Percentiles rank a stretch among this genome's conserved stretches.
phyloP scores from a whole-genome alignment of 2,888 invertebrate species.

The Chymomyza caudatula region DNA sequence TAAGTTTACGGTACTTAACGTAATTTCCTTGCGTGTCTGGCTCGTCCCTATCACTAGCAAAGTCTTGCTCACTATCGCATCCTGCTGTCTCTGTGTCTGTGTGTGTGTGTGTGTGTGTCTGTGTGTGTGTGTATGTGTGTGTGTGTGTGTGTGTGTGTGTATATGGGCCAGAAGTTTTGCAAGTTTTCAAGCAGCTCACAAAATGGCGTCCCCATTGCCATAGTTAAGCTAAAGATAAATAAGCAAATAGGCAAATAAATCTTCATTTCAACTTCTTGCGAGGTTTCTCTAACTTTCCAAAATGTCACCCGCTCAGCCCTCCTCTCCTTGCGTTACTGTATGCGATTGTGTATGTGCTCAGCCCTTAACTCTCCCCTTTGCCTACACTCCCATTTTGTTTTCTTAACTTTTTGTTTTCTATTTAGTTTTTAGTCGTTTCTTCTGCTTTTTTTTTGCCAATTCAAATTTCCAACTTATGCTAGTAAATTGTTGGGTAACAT shows the following conservation, averaged over 20 bases:
- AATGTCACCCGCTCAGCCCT: slow-evolving; percentile 6
- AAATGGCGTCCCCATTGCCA: slow-evolving; percentile 23
- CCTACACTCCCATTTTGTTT: background rate
- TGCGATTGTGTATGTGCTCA: slow-evolving; percentile 1
- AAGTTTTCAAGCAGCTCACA: slow-evolving; percentile 44
- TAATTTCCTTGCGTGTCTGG: slow-evolving; percentile 33
- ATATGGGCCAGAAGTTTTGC: slow-evolving; percentile 18
- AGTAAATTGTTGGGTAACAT: slow-evolving; percentile 73
- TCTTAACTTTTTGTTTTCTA: slow-evolving; percentile 17
- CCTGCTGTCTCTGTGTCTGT: slow-evolving; percentile 18
- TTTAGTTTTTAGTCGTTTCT: background rate
- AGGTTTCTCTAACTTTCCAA: slow-evolving; percentile 52
- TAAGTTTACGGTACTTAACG: slow-evolving; percentile 54
- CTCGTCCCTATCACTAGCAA: slow-evolving; percentile 14
- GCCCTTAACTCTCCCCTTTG: background rate
- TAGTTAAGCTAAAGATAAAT: slow-evolving; percentile 64
- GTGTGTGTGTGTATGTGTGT: slow-evolving; percentile 3
- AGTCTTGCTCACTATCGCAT: slow-evolving; percentile 3
- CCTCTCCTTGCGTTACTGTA: slow-evolving; percentile 13
- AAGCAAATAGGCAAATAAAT: slow-evolving; percentile 73
- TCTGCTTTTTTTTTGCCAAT: slow-evolving; percentile 52
- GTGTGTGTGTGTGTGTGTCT: background rate
- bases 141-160: background rate
- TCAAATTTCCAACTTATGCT: slow-evolving; percentile 68
- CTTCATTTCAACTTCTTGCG: slow-evolving; percentile 68